These are phyloP conservation scores for Actinia tenebrosa DNA, from an alignment of 64 coral and sea anemone species.

Conservation along the genomic window DNA sequence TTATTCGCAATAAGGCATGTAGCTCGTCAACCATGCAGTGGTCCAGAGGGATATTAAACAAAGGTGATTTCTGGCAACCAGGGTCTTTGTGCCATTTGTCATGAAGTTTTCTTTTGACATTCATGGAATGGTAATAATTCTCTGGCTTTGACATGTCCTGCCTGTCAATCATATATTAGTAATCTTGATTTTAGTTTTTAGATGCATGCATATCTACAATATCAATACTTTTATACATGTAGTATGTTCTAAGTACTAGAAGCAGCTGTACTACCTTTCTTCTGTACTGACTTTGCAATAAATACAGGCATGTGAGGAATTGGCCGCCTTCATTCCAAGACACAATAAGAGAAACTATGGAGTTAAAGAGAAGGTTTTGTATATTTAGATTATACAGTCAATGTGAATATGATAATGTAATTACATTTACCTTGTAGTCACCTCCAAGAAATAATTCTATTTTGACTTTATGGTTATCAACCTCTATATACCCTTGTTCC, in stretches of 20 bases:
- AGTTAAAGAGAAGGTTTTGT: not conserved
- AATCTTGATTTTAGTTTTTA: slow-evolving; percentile 1
- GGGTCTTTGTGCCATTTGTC: slow-evolving; percentile 11
- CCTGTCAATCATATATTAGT: not conserved
- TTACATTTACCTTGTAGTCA: too few species aligned
- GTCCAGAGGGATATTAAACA: slow-evolving; percentile 23
- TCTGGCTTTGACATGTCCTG: slow-evolving; percentile 1
- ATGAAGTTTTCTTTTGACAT: too few species aligned
- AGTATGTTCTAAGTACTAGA: not conserved
- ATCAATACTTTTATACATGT: not conserved
- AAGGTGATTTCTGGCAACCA: not conserved
- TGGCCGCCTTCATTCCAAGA: not conserved
- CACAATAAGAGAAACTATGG: slow-evolving; percentile 10
- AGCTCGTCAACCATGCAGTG: slow-evolving; percentile 2
- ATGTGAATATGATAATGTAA: not conserved
- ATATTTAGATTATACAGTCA: not conserved
- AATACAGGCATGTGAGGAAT: slow-evolving; percentile 2
- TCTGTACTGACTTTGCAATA: not conserved
- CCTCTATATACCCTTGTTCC: too few species aligned
- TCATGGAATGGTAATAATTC: too few species aligned
- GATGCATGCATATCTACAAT: not conserved
- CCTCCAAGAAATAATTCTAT: too few species aligned
- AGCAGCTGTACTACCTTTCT: slow-evolving; percentile 7
- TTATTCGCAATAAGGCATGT: slow-evolving; percentile 12
- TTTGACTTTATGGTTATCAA: too few species aligned